phyloP scores from a whole-genome alignment of 2,113 vertebrate species.

The Podarcis raffonei region DNA sequence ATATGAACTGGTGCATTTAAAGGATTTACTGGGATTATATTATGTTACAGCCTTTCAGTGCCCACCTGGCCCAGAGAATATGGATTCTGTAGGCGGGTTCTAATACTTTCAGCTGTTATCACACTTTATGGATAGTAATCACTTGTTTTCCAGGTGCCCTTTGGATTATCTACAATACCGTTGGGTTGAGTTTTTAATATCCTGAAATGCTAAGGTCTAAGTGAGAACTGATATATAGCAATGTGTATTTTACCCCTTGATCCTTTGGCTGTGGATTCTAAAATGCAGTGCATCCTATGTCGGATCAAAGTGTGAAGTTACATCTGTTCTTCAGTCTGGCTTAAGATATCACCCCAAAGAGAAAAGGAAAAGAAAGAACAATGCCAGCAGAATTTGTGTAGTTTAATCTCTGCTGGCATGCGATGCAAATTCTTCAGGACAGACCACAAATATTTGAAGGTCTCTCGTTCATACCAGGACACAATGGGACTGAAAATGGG shows the following conservation, averaged over 20 bases:
- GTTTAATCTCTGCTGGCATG: conserved; percentile 56
- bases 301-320: conserved; percentile 62
- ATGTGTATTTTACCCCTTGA: conserved; percentile 54
- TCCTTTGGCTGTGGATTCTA: conserved; percentile 62
- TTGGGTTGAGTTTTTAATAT: conserved; percentile 67
- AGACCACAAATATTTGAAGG: conserved; percentile 56
- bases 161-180: conserved; percentile 52
- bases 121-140: conserved; percentile 54
- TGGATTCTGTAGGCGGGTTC: conserved; percentile 45
- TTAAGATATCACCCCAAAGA: conserved; percentile 40
- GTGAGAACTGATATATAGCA: conserved; percentile 59
- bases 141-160: conserved; percentile 60
- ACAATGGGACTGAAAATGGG: conserved; percentile 50
- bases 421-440: conserved; percentile 50
- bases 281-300: conserved; percentile 46
- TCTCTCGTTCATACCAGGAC: conserved; percentile 46
- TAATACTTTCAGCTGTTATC: conserved; percentile 59
- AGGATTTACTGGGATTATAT: conserved; percentile 61
- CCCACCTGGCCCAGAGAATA: neutral
- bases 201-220: conserved; percentile 63
- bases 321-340: conserved; percentile 66
- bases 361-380: conserved; percentile 48
- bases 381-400: conserved; percentile 33
- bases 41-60: conserved; percentile 26
- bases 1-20: conserved; percentile 52